phyloP scores from a whole-genome alignment of 2,113 vertebrate genomes.

The Archocentrus centrarchus region DNA sequence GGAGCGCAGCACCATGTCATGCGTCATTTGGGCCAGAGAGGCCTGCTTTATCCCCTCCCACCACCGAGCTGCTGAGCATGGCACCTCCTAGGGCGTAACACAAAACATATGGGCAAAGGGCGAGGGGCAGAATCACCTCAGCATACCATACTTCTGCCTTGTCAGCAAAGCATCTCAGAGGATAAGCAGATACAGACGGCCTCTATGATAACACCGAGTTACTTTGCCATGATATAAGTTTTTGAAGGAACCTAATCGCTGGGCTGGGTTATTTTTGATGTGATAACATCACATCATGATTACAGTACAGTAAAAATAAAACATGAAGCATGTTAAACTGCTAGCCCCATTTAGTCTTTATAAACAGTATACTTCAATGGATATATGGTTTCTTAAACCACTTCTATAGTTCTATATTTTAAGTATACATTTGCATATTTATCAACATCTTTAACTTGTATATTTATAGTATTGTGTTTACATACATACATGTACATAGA shows the following conservation, averaged over 20 bases:
- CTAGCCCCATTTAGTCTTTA: not conserved
- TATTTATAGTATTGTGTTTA: not conserved
- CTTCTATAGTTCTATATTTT: too few relatives aligned
- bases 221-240: not conserved
- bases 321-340: not conserved
- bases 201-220: slow-evolving; percentile 38
- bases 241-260: slow-evolving; percentile 7
- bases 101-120: slow-evolving; percentile 81
- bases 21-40: slow-evolving; percentile 80
- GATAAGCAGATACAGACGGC: slow-evolving; percentile 65
- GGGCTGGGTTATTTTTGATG: not conserved
- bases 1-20: slow-evolving; percentile 78
- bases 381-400: not conserved
- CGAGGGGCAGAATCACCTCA: slow-evolving; percentile 71
- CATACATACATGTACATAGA: not conserved
- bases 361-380: not conserved
- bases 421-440: not conserved
- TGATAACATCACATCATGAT: not conserved
- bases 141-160: slow-evolving; percentile 70
- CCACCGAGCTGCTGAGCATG: slow-evolving; percentile 72
- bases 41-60: slow-evolving; percentile 76
- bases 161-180: slow-evolving; percentile 71
- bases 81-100: slow-evolving; percentile 82
- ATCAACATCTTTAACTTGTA: not conserved
- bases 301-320: not conserved